A percentile compares a stretch with the other conserved stretches of the same genome.
Conservation (phyloP, 2,888 invertebrate species). For the Choreutis nemorana region DNA sequence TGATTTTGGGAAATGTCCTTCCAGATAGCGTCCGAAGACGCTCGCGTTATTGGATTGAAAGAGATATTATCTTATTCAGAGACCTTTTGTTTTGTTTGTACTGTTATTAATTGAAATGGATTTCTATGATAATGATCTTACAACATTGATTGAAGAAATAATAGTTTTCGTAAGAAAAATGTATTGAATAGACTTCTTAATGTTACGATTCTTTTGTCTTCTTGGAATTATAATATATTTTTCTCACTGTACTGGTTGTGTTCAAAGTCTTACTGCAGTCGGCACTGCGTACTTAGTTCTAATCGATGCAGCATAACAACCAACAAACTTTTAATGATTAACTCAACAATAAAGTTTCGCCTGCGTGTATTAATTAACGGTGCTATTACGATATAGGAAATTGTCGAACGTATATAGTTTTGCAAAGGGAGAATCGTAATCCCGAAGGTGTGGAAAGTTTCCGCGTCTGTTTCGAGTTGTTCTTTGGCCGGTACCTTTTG, state of each 20-base stretch:
- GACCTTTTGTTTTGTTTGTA: conserved; percentile 23
- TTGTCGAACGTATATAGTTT: conserved; percentile 25
- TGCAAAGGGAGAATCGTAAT: conserved; percentile 1
- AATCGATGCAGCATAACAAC: too few relatives aligned
- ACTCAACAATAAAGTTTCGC: too few relatives aligned
- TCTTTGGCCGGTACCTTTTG: conserved; percentile 33
- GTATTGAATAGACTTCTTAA: too few relatives aligned
- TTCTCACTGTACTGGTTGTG: too few relatives aligned
- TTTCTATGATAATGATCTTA: background rate
- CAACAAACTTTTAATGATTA: too few relatives aligned
- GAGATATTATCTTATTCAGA: conserved; percentile 26
- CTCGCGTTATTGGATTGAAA: conserved; percentile 28
- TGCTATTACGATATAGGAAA: conserved; percentile 17
- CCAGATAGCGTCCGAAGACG: conserved; percentile 28
- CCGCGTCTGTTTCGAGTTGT: conserved; percentile 23
- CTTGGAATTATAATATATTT: too few relatives aligned
- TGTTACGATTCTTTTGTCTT: too few relatives aligned
- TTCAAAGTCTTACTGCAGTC: too few relatives aligned
- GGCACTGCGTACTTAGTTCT: too few relatives aligned
- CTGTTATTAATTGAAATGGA: conserved; percentile 31
- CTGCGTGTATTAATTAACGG: conserved; percentile 13
- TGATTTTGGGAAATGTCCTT: conserved; percentile 39
- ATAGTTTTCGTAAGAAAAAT: too few relatives aligned
- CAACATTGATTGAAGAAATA: too few relatives aligned
- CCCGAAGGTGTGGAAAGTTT: conserved; percentile 14